These are phyloP conservation scores for Erinaceus europaeus DNA, from an alignment of 2,113 vertebrate species.

Conservation along the genomic window DNA sequence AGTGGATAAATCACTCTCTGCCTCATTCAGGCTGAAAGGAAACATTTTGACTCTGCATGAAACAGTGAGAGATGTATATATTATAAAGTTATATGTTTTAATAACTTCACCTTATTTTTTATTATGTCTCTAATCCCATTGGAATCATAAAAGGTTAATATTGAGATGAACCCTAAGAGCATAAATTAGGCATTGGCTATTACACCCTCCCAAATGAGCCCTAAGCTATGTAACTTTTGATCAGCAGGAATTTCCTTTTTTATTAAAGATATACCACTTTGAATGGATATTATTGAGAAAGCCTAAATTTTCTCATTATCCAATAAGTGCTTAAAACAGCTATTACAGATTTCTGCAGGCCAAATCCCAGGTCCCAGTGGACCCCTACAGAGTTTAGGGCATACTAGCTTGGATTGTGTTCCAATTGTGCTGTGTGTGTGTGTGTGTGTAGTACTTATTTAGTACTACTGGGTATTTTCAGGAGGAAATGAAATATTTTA, in stretches of 20 bases:
- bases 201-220: conserved; percentile 38
- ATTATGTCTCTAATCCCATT: conserved; percentile 48
- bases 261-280: conserved; percentile 55
- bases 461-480: background rate
- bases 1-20: conserved; percentile 31
- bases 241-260: conserved; percentile 60
- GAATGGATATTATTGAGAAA: conserved; percentile 58
- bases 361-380: conserved; percentile 33
- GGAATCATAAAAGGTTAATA: conserved; percentile 71
- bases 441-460: background rate
- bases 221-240: conserved; percentile 58
- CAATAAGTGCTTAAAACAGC: conserved; percentile 51
- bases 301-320: conserved; percentile 57
- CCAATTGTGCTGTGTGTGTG: conserved; percentile 25
- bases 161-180: conserved; percentile 48
- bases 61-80: conserved; percentile 47
- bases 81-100: conserved; percentile 64
- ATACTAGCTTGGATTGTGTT: conserved; percentile 12
- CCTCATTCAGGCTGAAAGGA: conserved; percentile 45
- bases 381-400: conserved; percentile 11
- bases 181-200: conserved; percentile 57
- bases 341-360: conserved; percentile 47
- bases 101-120: conserved; percentile 58
- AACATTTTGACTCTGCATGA: conserved; percentile 34
- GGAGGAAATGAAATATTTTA: conserved; percentile 25